Evolutionary conservation across 2,888 invertebrate genomes (phyloP), one percentile per base, ranked within the genome.

Genomic region (Tineola bisselliella): DNA sequence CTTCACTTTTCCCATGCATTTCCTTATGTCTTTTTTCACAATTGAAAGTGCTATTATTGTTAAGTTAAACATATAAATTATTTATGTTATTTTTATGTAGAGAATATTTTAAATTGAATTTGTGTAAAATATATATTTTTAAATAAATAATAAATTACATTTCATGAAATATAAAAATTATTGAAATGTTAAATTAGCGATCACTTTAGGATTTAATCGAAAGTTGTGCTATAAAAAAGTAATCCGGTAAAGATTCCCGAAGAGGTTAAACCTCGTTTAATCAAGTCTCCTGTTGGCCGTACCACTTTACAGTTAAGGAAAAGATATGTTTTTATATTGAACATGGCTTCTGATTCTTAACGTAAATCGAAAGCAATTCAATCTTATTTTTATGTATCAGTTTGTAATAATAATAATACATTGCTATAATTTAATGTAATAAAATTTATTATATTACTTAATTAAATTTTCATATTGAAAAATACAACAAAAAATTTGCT

Each of bases 231-330:
- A 13, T 19, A 33, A 33, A 58, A 33, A 58, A 25, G n/a, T 56
- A 25, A 19, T 17, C n/a, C 31, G 58, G 58, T 11, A 56, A 25
- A 58, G 57, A n/a, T 57, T 30, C 30, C 31, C 30, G 30, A 31
- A 25, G 57, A 25, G 54, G 54, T 54, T 33, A 33, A 58, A 15
- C 33, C 15, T 58, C 33, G 15, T n/a, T 58, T 13, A 8, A 58
- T 33, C 58, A n/a, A 58, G 58, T 10, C 19, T 48, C 48, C 18
- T 18, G 56, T 25, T 56, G 58, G 58, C 33, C 58, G 58, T 33
- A 30, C 58, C 33, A 58, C 58, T 58, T 58, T 33, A 58, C 58
- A 33, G 13, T 58, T 58, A 58, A 58, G 58, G 58, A 33, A 19
- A 33, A n/a, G 33, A 19, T 18, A 54, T 8, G 54, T 54, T 54